A percentile compares a stretch with the other conserved stretches of the same genome.
Conservation (phyloP, 1,140 invertebrate species). For the Phthorimaea operculella region DNA sequence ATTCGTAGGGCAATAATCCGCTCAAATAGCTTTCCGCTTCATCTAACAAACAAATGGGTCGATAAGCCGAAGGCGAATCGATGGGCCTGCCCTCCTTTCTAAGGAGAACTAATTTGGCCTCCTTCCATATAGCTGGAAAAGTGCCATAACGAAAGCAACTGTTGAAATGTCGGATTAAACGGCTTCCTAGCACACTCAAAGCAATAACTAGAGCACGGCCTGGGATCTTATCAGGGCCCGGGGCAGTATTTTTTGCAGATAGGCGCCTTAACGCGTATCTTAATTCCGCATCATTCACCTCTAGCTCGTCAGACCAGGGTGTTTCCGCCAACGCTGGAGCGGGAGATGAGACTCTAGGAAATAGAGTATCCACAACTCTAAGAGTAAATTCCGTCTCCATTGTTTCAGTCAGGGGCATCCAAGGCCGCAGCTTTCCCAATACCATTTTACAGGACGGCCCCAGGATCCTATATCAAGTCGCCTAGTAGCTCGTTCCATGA, state of each 20-base stretch:
- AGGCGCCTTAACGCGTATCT: not conserved
- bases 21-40: conserved; percentile 9
- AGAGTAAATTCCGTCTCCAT: conserved; percentile 10
- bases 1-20: conserved; percentile 22
- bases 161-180: no score
- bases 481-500: conserved; percentile 19
- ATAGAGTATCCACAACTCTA: conserved; percentile 18
- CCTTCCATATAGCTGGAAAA: no score
- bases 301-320: conserved; percentile 5
- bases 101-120: no score
- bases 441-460: conserved; percentile 28
- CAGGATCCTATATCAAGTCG: conserved; percentile 30
- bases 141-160: no score
- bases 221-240: conserved; percentile 13
- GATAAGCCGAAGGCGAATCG: conserved; percentile 20
- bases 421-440: conserved; percentile 14
- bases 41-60: conserved; percentile 33
- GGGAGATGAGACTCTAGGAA: conserved; percentile 12
- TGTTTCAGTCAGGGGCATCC: conserved; percentile 19
- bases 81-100: no score
- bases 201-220: no score
- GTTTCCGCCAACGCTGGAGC: not conserved
- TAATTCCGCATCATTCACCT: conserved; percentile 8
- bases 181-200: no score
- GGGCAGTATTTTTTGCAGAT: conserved; percentile 7